Conservation (phyloP, 1,140 invertebrate species). For the Drosophila burlai region DNA sequence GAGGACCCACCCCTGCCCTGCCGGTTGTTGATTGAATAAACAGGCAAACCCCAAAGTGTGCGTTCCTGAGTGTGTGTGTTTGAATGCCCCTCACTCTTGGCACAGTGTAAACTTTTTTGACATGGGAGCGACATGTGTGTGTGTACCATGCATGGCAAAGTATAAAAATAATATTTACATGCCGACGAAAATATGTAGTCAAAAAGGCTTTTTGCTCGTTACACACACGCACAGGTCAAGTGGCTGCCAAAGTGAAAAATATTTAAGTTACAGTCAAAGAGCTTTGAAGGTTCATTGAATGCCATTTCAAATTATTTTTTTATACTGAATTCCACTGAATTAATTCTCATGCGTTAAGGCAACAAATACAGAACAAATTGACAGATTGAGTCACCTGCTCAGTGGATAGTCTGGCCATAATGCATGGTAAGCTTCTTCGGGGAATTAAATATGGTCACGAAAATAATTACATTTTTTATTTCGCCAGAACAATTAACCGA, state of each 20-base stretch:
- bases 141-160: slow-evolving; percentile 46
- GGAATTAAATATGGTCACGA: slow-evolving; percentile 7
- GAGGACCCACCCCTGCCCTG: slow-evolving; percentile 7
- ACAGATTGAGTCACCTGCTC: slow-evolving; percentile 3
- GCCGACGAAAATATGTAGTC: slow-evolving; percentile 69
- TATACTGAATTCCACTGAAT: not conserved
- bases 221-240: slow-evolving; percentile 47
- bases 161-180: slow-evolving; percentile 79
- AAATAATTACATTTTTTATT: slow-evolving; percentile 41
- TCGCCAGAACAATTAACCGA: slow-evolving; percentile 45
- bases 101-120: slow-evolving; percentile 55
- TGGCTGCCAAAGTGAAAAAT: slow-evolving; percentile 12
- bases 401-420: not conserved
- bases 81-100: slow-evolving; percentile 19
- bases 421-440: not conserved
- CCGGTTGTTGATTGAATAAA: slow-evolving; percentile 77
- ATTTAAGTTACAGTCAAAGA: slow-evolving; percentile 10
- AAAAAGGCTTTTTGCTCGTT: slow-evolving; percentile 62
- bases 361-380: not conserved
- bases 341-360: not conserved
- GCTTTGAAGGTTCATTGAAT: not conserved
- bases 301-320: not conserved
- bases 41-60: slow-evolving; percentile 54
- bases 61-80: slow-evolving; percentile 29
- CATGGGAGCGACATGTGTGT: slow-evolving; percentile 30